A percentile compares a stretch with the other conserved stretches of the same genome.
Conservation (phyloP, 2,888 invertebrate genomes). For the Iselma pallidipennis region DNA sequence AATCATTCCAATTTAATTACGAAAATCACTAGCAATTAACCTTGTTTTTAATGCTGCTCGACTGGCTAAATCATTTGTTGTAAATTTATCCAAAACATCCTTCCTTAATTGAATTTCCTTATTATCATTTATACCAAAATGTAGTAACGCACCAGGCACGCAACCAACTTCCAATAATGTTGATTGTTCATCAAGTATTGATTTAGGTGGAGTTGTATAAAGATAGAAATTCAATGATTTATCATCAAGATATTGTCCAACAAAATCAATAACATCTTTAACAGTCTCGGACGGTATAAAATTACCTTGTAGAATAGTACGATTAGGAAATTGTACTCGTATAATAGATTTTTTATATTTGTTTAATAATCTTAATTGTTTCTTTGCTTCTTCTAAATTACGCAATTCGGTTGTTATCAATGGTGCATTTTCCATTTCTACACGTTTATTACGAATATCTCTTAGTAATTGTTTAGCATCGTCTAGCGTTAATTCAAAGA, state of each 20-base stretch:
- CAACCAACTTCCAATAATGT: constrained; percentile 74
- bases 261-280: constrained; percentile 71
- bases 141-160: constrained; percentile 77
- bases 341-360: constrained; percentile 79
- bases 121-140: constrained; percentile 63
- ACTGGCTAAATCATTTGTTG: constrained; percentile 69
- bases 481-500: constrained; percentile 82
- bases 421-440: constrained; percentile 72
- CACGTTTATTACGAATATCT: constrained; percentile 70
- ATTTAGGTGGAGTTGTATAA: constrained; percentile 84
- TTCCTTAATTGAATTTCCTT: constrained; percentile 60
- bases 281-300: constrained; percentile 80
- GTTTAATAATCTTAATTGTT: constrained; percentile 62
- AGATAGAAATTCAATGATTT: constrained; percentile 73
- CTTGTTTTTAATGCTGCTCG: constrained; percentile 71
- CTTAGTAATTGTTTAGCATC: constrained; percentile 78
- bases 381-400: constrained; percentile 62
- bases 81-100: constrained; percentile 64
- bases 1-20: not conserved
- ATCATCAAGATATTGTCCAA: constrained; percentile 70
- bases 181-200: constrained; percentile 63
- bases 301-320: constrained; percentile 81
- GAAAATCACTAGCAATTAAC: constrained; percentile 48
- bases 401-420: constrained; percentile 70
- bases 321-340: constrained; percentile 85